These are phyloP conservation scores for Capricornis sumatraensis DNA, from an alignment of 2,113 vertebrate genomes.

Conservation along the genomic window DNA sequence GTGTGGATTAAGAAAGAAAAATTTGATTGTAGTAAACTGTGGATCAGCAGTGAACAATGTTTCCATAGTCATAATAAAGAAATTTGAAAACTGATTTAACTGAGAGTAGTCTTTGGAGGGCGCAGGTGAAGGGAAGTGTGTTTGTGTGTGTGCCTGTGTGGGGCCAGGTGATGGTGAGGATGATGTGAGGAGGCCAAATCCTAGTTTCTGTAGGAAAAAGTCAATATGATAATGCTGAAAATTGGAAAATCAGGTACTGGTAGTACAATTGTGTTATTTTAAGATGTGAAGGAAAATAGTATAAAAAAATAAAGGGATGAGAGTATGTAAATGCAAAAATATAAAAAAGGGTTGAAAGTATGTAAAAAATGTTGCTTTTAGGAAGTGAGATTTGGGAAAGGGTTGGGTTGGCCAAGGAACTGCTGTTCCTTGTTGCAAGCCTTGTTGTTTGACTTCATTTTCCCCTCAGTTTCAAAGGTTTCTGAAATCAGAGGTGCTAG, in stretches of 20 bases:
- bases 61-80: not conserved
- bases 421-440: not conserved
- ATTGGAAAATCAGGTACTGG: not conserved
- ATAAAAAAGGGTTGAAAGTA: not conserved
- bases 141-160: not conserved
- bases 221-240: not conserved
- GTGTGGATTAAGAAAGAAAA: not conserved
- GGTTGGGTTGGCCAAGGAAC: not conserved
- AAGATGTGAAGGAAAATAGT: not conserved
- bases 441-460: not conserved
- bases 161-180: not conserved
- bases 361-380: not conserved
- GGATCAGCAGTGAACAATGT: not conserved
- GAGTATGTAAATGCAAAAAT: not conserved
- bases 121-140: not conserved
- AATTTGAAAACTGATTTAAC: not conserved
- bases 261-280: not conserved
- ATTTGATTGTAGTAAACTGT: not conserved
- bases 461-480: not conserved
- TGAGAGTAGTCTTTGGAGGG: not conserved
- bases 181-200: not conserved
- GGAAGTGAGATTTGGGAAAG: not conserved
- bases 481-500: constrained; percentile 45
- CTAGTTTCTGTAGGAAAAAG: not conserved
- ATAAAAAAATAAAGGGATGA: not conserved